Percentiles rank a stretch among this genome's conserved stretches.
These are phyloP conservation scores for Lacerta bilineata DNA, from an alignment of 2,797 vertebrate genomes.

Conservation along the genomic window DNA sequence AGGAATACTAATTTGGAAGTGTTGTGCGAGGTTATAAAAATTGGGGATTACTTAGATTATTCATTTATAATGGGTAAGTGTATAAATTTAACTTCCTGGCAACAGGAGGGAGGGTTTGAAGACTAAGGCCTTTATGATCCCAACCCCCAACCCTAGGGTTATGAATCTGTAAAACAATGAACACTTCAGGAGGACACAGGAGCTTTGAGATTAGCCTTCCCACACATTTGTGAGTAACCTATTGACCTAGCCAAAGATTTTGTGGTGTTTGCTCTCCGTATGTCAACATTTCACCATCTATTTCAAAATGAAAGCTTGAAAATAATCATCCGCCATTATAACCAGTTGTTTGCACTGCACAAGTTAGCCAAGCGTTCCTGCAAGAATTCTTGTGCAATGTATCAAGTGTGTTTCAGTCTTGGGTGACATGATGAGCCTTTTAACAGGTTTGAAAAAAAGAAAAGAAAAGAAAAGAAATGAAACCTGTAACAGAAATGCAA, in stretches of 20 bases:
- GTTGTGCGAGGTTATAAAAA: constrained; percentile 75
- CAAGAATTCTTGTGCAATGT: constrained; percentile 53
- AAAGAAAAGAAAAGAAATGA: background rate
- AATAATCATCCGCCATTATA: constrained; percentile 56
- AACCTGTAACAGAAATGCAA: background rate
- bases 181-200: constrained; percentile 54
- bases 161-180: constrained; percentile 69
- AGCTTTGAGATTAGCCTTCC: constrained; percentile 71
- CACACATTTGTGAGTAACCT: constrained; percentile 61
- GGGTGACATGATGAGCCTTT: background rate
- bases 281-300: constrained; percentile 66
- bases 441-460: background rate
- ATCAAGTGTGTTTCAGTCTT: constrained; percentile 15
- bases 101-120: constrained; percentile 6
- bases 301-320: constrained; percentile 71
- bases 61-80: constrained; percentile 76
- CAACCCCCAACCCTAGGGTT: constrained; percentile 67
- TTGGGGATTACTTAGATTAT: constrained; percentile 71
- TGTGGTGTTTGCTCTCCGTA: constrained; percentile 63
- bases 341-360: constrained; percentile 63
- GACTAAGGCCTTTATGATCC: constrained; percentile 62
- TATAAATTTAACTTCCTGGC: constrained; percentile 69
- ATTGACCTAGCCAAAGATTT: constrained; percentile 63
- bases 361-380: constrained; percentile 24
- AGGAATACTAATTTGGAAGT: constrained; percentile 66